phyloP scores from a whole-genome alignment of 2,113 vertebrate genomes.

The Laticauda laticaudata region DNA sequence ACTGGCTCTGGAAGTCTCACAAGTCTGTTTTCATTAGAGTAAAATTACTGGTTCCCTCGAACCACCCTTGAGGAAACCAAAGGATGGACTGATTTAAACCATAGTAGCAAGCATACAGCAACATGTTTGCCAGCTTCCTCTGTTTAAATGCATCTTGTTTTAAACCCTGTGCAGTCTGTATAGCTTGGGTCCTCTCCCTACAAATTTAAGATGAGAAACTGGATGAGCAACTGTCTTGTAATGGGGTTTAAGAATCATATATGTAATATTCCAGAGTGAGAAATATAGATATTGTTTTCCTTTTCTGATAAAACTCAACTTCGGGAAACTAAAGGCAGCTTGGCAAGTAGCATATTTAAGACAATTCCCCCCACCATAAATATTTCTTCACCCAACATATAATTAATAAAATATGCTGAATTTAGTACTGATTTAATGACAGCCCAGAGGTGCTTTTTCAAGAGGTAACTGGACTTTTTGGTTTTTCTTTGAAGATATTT shows the following conservation, averaged over 20 bases:
- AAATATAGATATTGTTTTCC: neutral
- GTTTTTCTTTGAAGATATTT: no score
- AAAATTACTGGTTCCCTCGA: neutral
- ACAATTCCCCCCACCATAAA: neutral
- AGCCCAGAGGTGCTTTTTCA: no score
- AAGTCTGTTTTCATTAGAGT: constrained; percentile 76
- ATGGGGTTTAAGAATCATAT: constrained; percentile 43
- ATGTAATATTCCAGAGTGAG: neutral
- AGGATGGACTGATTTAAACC: neutral
- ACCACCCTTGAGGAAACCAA: constrained; percentile 18
- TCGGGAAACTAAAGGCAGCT: neutral
- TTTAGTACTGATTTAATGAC: neutral
- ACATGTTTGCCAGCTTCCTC: constrained; percentile 37
- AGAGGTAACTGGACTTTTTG: no score
- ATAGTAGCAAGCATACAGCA: neutral
- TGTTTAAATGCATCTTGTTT: constrained; percentile 38
- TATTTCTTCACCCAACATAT: neutral
- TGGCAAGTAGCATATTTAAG: neutral
- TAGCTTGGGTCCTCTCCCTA: neutral
- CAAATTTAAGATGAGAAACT: constrained; percentile 35
- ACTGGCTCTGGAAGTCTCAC: constrained; percentile 80
- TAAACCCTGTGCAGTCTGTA: constrained; percentile 42
- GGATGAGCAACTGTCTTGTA: constrained; percentile 42
- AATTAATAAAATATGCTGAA: neutral
- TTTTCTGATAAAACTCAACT: neutral